phyloP scores from a whole-genome alignment of 2,888 invertebrate species.

The Cheilosia urbana region DNA sequence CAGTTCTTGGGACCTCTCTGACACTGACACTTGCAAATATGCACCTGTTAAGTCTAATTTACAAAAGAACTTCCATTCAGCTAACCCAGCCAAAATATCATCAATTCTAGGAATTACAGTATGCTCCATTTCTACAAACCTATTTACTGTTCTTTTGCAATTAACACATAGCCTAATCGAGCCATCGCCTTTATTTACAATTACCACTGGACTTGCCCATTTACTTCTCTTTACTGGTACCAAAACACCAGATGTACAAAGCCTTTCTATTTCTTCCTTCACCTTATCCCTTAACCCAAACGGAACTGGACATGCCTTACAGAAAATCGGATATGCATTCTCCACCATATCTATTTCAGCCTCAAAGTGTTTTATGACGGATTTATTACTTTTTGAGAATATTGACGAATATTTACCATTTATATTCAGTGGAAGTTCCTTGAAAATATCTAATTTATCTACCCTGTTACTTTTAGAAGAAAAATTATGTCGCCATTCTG shows the following conservation, averaged over 20 bases:
- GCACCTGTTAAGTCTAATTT: constrained; percentile 57
- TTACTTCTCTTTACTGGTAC: constrained; percentile 49
- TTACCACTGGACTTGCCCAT: constrained; percentile 60
- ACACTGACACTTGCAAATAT: constrained; percentile 58
- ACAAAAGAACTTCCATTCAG: constrained; percentile 48
- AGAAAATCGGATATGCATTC: constrained; percentile 35
- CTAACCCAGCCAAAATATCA: constrained; percentile 53
- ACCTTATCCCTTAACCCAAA: constrained; percentile 39
- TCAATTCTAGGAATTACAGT: constrained; percentile 48
- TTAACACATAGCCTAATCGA: constrained; percentile 52
- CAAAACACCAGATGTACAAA: constrained; percentile 39
- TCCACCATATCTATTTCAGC: constrained; percentile 40
- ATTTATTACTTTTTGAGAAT: constrained; percentile 22
- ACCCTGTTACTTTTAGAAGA: too few relatives aligned
- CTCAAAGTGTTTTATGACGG: constrained; percentile 42
- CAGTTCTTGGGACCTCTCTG: constrained; percentile 69
- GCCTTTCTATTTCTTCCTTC: constrained; percentile 44
- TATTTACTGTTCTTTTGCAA: constrained; percentile 50
- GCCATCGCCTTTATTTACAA: constrained; percentile 57
- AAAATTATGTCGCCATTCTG: neutral
- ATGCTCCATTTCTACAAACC: constrained; percentile 38
- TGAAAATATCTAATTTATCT: too few relatives aligned
- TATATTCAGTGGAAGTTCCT: too few relatives aligned
- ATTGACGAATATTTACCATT: too few relatives aligned
- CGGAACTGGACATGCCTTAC: constrained; percentile 17